phyloP scores from a whole-genome alignment of 30 jellyfish, hydroid and myxozoan species.

The Hydractinia symbiolongicarpus region DNA sequence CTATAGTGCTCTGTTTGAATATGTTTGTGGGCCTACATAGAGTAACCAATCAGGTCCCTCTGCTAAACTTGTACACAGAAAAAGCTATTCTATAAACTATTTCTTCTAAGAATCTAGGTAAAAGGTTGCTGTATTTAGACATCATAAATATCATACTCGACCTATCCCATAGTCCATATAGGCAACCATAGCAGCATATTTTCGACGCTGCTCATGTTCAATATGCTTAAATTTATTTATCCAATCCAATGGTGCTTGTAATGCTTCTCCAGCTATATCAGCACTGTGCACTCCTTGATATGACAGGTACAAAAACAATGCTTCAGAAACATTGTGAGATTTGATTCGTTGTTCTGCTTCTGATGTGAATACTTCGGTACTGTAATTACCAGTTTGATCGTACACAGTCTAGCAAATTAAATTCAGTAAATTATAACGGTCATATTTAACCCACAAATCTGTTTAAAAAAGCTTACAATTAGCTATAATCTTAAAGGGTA shows the following conservation, averaged over 20 bases:
- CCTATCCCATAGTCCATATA: slow-evolving; percentile 87
- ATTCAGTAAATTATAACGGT: background rate
- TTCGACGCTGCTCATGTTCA: slow-evolving; percentile 65
- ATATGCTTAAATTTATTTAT: slow-evolving; percentile 57
- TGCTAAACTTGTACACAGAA: too few relatives aligned
- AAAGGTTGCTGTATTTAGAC: too few relatives aligned
- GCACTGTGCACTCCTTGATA: slow-evolving; percentile 98
- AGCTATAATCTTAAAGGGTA: too few relatives aligned
- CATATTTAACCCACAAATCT: too few relatives aligned
- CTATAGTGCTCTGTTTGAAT: too few relatives aligned
- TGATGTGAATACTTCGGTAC: slow-evolving; percentile 83
- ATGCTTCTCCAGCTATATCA: slow-evolving; percentile 67
- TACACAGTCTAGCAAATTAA: slow-evolving; percentile 47
- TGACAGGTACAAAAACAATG: slow-evolving; percentile 79
- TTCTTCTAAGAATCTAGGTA: too few relatives aligned
- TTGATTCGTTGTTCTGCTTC: slow-evolving; percentile 48
- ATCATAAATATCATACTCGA: slow-evolving; percentile 28
- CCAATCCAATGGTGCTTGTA: slow-evolving; percentile 84
- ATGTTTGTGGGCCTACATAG: too few relatives aligned
- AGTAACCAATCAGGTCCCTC: too few relatives aligned
- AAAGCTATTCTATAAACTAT: too few relatives aligned
- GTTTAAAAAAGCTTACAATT: too few relatives aligned
- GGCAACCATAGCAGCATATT: slow-evolving; percentile 89
- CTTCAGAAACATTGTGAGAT: slow-evolving; percentile 57
- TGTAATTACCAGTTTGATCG: slow-evolving; percentile 81